Conservation (phyloP, 2,113 vertebrate species). For the Coracopsis vasa region DNA sequence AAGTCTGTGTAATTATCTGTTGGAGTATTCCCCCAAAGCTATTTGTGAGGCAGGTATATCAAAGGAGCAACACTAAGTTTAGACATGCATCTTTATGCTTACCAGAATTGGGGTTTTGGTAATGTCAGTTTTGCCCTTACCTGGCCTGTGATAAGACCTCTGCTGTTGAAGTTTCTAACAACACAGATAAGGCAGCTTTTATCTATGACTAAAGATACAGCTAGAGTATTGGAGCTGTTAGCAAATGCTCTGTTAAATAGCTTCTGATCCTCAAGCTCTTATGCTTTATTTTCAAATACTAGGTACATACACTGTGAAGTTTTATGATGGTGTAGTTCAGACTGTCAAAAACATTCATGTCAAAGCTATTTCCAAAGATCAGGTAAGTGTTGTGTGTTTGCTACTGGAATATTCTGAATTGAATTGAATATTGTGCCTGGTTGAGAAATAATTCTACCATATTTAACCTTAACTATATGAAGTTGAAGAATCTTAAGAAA, state of each 20-base stretch:
- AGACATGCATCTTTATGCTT: not conserved
- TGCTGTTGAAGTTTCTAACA: not conserved
- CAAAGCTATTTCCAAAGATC: slow-evolving; percentile 89
- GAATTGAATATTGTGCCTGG: not conserved
- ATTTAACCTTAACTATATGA: not conserved
- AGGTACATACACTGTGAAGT: slow-evolving; percentile 96
- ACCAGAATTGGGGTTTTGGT: not conserved
- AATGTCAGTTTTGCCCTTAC: not conserved
- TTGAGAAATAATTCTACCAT: not conserved
- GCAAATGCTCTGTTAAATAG: not conserved
- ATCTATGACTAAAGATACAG: not conserved
- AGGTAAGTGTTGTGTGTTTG: slow-evolving; percentile 72
- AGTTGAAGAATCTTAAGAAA: not conserved
- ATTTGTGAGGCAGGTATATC: not conserved
- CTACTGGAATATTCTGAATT: not conserved
- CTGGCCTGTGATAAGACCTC: not conserved
- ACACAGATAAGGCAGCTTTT: not conserved
- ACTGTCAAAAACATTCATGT: slow-evolving; percentile 96
- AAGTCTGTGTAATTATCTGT: not conserved
- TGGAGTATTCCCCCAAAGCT: not conserved
- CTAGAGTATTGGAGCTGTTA: not conserved
- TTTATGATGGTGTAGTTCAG: slow-evolving; percentile 95
- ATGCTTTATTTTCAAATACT: slow-evolving; percentile 58
- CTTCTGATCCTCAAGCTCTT: not conserved
- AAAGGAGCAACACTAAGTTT: not conserved